Percentiles rank a stretch among this genome's conserved stretches.
Conservation (phyloP, 2,888 invertebrate genomes). For the Euplexia lucipara region DNA sequence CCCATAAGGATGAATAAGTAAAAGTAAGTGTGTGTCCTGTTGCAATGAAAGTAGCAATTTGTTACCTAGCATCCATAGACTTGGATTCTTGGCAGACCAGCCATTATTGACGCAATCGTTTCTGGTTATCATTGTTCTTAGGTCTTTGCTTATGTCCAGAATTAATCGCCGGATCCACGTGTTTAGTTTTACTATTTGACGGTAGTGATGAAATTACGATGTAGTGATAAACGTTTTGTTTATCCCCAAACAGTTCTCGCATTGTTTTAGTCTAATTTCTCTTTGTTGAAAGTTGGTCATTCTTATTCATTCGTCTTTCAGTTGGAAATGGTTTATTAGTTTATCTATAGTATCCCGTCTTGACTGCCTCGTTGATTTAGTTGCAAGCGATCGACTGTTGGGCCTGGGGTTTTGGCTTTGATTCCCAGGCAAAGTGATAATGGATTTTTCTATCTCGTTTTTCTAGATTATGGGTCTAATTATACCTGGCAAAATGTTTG, state of each 20-base stretch:
- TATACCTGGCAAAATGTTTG: too few species aligned
- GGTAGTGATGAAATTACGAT: conserved; percentile 48
- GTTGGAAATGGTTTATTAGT: neutral
- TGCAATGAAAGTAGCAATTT: conserved; percentile 44
- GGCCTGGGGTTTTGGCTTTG: too few species aligned
- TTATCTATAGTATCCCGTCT: neutral
- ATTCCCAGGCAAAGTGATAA: too few species aligned
- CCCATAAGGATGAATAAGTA: conserved; percentile 33
- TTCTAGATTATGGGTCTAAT: too few species aligned
- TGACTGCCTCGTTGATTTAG: too few species aligned
- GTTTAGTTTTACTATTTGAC: conserved; percentile 51
- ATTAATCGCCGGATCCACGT: conserved; percentile 47
- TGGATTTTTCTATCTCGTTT: too few species aligned
- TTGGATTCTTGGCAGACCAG: conserved; percentile 45
- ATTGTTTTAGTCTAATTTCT: conserved; percentile 36
- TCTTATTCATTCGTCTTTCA: conserved; percentile 7
- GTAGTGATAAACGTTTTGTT: conserved; percentile 45
- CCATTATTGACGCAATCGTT: conserved; percentile 36
- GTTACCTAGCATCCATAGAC: conserved; percentile 25
- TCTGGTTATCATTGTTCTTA: conserved; percentile 55
- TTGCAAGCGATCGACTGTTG: too few species aligned
- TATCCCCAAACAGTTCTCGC: conserved; percentile 30
- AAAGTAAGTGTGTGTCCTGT: conserved; percentile 16
- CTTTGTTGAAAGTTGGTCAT: conserved; percentile 20
- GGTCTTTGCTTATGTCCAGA: conserved; percentile 47